phyloP scores from a whole-genome alignment of 2,888 invertebrate genomes.

The Leistus spinibarbis region DNA sequence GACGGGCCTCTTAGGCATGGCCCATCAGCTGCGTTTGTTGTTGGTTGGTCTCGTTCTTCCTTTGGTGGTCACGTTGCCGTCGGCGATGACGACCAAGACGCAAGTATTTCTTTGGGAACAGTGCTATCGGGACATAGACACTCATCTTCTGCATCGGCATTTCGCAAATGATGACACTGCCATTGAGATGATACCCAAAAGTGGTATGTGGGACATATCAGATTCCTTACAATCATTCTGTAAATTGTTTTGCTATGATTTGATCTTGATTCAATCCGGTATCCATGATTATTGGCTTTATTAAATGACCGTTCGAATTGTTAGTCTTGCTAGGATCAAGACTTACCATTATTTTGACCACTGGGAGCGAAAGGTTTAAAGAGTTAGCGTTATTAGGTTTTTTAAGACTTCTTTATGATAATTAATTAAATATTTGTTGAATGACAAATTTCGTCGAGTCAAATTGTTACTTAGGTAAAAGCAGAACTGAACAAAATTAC shows the following conservation, averaged over 20 bases:
- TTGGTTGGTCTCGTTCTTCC: neutral
- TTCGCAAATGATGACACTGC: conserved; percentile 3
- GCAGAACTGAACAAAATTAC: too few relatives aligned
- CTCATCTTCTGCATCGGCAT: neutral
- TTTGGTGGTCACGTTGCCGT: neutral
- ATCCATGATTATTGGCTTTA: too few relatives aligned
- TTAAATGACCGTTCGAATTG: too few relatives aligned
- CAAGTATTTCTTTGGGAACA: conserved; percentile 17
- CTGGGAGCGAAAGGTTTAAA: too few relatives aligned
- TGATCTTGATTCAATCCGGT: too few relatives aligned
- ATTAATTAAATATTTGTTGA: too few relatives aligned
- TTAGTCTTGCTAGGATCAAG: too few relatives aligned
- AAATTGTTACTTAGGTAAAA: too few relatives aligned
- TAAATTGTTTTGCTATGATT: neutral
- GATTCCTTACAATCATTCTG: neutral
- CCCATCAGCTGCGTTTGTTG: conserved; percentile 21
- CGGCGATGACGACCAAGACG: neutral
- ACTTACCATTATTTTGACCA: too few relatives aligned
- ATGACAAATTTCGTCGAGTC: too few relatives aligned
- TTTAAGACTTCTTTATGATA: too few relatives aligned
- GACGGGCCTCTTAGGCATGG: conserved; percentile 23
- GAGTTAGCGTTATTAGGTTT: too few relatives aligned
- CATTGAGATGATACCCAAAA: neutral
- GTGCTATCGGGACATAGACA: conserved; percentile 17
- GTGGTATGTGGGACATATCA: neutral